Base-by-base conservation (phyloP, 1,140 invertebrate genomes). In the Euborellia annulipes region DNA sequence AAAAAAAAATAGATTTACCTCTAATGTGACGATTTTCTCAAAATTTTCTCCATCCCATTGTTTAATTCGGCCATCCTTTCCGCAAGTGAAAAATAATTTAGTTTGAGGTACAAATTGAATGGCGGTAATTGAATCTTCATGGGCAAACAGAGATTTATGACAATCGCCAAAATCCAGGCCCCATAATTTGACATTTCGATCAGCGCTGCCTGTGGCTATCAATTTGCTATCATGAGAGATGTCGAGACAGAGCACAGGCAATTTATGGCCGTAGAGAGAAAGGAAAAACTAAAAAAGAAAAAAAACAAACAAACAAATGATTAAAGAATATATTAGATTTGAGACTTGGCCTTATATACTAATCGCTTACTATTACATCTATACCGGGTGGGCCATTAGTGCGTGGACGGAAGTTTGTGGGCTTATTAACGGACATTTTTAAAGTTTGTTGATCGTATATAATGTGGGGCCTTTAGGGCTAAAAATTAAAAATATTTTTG, bases 151-250 rank as follows among this genome's bases (percentile, higher is more conserved):
- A 0, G 82, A 85, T 52, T 76, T 79, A 59, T 88, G 85, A 56
- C 92, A 97, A 64, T 99, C 93, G 16, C 95, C 96, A 67, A 96
- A 98, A 64, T 98, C 92, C 60, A 98, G 73, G 37, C 94, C 93
- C 94, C 94, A 99, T 50, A 98, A 84, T 70, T 97, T 95, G 3
- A 98, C 75, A 63, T 91, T 95, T 17, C 92, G 74, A 67, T 99
- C 96, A 0, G 82, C 82, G 14, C 92, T 95, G 18, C 93, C 94
- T 0, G 94, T 96, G 2, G 78, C 86, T 48, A 98, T 82, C 1
- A 98, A 57, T 2, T 75, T 75, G 1, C 81, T 88, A 65, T 98
- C 94, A 53, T 79, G 82, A 1, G 85, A 91, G 51, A 98, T 94
- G 60, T 98, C 93, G 70, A 98, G 73, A 55, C 85, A 87, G 0